Percentiles rank a stretch among this genome's conserved stretches.
phyloP scores from a whole-genome alignment of 2,113 vertebrate genomes.

The Ploceus nigricollis region DNA sequence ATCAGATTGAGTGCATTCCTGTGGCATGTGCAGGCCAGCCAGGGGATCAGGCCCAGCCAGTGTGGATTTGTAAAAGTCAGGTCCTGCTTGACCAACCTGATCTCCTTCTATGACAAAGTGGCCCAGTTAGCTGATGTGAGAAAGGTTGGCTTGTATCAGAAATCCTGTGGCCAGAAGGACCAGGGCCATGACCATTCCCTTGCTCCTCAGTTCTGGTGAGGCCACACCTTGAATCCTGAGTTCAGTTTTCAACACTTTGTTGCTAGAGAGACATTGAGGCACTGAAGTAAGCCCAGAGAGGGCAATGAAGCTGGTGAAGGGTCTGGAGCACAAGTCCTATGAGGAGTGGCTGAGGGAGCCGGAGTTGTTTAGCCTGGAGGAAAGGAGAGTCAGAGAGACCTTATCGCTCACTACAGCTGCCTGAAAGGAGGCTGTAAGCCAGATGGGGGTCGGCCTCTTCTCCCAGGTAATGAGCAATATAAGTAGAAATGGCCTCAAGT shows the following conservation, averaged over 20 bases:
- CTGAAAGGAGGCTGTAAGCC: neutral
- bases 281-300: neutral
- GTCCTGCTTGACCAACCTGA: neutral
- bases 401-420: neutral
- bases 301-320: neutral
- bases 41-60: neutral
- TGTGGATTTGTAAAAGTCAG: neutral
- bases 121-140: neutral
- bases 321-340: neutral
- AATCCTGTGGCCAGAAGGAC: neutral
- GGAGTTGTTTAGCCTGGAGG: neutral
- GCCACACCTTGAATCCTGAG: neutral
- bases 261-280: neutral
- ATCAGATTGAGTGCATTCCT: neutral
- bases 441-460: accelerated
- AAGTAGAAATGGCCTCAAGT: neutral
- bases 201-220: neutral
- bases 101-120: neutral
- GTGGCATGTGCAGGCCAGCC: neutral
- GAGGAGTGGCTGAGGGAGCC: neutral
- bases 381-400: neutral
- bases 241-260: neutral
- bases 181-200: neutral
- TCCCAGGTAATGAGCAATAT: neutral
- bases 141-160: neutral